Conservation (phyloP, 2,888 invertebrate species). For the Drosophila atripex region DNA sequence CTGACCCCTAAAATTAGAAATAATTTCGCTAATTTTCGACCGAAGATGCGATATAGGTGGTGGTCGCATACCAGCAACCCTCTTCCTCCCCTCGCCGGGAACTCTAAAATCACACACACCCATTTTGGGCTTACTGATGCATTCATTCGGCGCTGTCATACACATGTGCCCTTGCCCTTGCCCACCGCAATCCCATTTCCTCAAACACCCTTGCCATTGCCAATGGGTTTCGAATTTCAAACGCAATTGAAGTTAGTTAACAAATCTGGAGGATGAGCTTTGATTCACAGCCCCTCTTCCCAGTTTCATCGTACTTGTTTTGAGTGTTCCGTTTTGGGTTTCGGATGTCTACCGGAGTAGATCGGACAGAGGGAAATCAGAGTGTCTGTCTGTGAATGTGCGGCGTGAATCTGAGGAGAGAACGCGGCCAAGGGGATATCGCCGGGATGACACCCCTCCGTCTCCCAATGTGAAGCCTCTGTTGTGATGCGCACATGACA, state of each 20-base stretch:
- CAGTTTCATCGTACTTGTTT: not conserved
- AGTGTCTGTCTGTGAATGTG: too few relatives aligned
- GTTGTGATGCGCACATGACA: constrained; percentile 71
- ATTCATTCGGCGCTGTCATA: too few relatives aligned
- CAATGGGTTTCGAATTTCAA: constrained; percentile 62
- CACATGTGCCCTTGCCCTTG: not conserved
- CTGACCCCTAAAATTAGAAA: too few relatives aligned
- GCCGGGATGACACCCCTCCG: constrained; percentile 26
- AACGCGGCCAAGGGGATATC: constrained; percentile 38
- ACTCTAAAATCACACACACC: not conserved
- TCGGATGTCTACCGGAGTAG: not conserved
- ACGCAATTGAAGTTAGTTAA: constrained; percentile 65
- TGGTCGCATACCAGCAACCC: too few relatives aligned
- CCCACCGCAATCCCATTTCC: constrained; percentile 2
- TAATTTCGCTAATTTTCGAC: too few relatives aligned
- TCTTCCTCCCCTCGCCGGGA: too few relatives aligned
- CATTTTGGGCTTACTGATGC: not conserved
- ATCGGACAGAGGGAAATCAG: not conserved
- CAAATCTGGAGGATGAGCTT: constrained; percentile 32
- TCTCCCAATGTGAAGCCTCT: constrained; percentile 19
- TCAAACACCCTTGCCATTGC: constrained; percentile 2
- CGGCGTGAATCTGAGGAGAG: too few relatives aligned
- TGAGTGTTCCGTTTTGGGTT: constrained; percentile 4
- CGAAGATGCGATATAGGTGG: too few relatives aligned
- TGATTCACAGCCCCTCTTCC: too few relatives aligned